Evolutionary conservation across 2,888 invertebrate genomes (phyloP), one percentile per base, ranked within the genome.

Genomic region (Theretra japonica): DNA sequence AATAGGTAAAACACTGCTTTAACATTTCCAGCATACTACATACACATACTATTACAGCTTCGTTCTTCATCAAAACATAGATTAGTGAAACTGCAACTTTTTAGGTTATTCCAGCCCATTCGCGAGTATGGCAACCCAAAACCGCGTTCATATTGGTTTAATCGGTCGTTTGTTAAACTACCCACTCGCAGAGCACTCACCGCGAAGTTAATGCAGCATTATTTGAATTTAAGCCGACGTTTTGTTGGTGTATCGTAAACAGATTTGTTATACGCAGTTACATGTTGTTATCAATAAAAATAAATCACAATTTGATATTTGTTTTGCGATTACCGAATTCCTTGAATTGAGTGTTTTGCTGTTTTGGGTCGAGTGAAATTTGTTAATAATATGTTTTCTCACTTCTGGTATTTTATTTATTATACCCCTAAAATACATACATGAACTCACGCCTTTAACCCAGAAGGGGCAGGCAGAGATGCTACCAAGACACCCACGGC

Each of bases 181-280:
- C 56, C 70, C 62, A 70, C 62, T 59, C 33, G 28, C 48, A 28
- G 60, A 60, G 30, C 62, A 23, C 30, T 70, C 30, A 53, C 28
- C 23, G 6, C 53, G 70, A 62, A 33, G 53, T 62, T 53, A 62
- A 65, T 70, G 56, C 15, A 7, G 62, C 33, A 62, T 65, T 70
- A 70, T 70, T 30, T 53, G 70, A 30, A 70, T 62, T 65, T 50
- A 65, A 62, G 53, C 70, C 50, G 50, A 50, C 62, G 56, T 23
- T 62, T 70, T 60, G 30, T 15, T 53, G 21, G 4, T 25, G 33
- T 17, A 56, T 65, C 23, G 30, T 41, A 33, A 70, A 60, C 70
- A 65, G 23, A 65, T 65, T 7, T 65, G 41, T 48, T 65, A 65
- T 48, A 15, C 19, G 21, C 65, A 41, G 62, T 41, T 23, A 48